Evolutionary conservation across 2,888 invertebrate species (phyloP), one percentile per base, ranked within the genome.

Genomic region (Coenonympha glycerion): DNA sequence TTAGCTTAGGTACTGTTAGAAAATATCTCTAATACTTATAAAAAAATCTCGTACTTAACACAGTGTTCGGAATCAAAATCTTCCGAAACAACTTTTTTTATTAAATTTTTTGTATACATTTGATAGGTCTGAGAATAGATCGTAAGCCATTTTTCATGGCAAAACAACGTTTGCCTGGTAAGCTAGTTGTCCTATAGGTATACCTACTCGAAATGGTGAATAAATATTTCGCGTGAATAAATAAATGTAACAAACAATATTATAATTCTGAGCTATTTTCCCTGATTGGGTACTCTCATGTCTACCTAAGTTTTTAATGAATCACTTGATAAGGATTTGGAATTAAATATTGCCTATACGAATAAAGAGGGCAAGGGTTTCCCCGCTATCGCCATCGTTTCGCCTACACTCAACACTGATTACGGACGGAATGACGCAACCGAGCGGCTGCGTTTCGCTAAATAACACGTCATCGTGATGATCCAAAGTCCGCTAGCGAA

Each of bases 401-500:
- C 30, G 39, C 48, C 37, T 40, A 39, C 47, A 31, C 44, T 13
- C 37, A 40, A 39, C 47, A 31, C 44, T 13, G 44, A 31, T 44
- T 47, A 16, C 36, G 31, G 15, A 26, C 54, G 9, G n/a, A 19
- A 31, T 44, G 56, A 56, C 54, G 56, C 47, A 56, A 54, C 39
- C 55, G 15, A 8, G 13, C 40, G 28, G 22, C 26, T 6, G 26
- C 24, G 21, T 51, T 56, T n/a, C n/a, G 54, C 56, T 19, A 22
- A 13, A 31, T 16, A 34, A 4, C 19, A 49, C 48, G 56, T 51
- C 56, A 54, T 30, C 41, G 16, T 6, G n/a, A 31, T 30, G 42
- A 52, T 39, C 19, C 47, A 55, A 52, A 55, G 49, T 55, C 52
- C 41, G 40, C 15, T 36, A 3, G 34, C 18, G 18, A 34, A 19